Evolutionary conservation across 1,140 invertebrate species (phyloP), one percentile per base, ranked within the genome.

Genomic region (Cyclargus thomasi): DNA sequence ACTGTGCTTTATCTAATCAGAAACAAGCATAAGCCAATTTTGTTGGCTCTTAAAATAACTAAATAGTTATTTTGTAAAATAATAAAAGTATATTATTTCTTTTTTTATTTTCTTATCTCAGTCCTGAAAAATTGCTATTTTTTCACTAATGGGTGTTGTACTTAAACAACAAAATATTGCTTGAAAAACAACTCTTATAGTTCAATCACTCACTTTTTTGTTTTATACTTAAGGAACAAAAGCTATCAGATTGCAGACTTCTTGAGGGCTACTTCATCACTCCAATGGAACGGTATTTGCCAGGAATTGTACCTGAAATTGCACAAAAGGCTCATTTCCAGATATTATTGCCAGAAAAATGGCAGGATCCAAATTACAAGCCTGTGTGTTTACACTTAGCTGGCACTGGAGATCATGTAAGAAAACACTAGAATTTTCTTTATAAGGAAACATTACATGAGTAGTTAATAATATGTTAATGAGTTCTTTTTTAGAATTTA

Each of bases 391-490:
- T 99, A 73, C 98, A 99, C 85, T 92, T 99, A 69, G 98, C 98
- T 67, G 98, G 98, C 55, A 99, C 99, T 67, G 99, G 99, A 62
- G 99, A 99, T 93, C 98, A 99, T 93, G 97, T 98, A 93, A 93
- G 94, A 91, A 69, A 64, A 64, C 53, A 67, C 55, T 62, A 29
- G 23, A 29, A 18, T 18, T 22, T 17, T 16, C 18, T 23, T 63
- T 36, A 10, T 1, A 63, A 17, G 14, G 7, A 47, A 47, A 14
- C 14, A 8, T 29, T 29, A 29, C 2, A 29, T 29, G 29, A 7
- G 0, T 29, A 4, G 5, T 7, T 29, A 29, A 29, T 29, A 29
- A 7, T 29, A 29, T 29, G 29, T 8, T 29, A 29, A 29, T 29
- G 8, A 29, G 8, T 29, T 29, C 29, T 8, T 7, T 29, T 29